Conservation (phyloP, 2,888 invertebrate genomes). For the Sericinus montela region DNA sequence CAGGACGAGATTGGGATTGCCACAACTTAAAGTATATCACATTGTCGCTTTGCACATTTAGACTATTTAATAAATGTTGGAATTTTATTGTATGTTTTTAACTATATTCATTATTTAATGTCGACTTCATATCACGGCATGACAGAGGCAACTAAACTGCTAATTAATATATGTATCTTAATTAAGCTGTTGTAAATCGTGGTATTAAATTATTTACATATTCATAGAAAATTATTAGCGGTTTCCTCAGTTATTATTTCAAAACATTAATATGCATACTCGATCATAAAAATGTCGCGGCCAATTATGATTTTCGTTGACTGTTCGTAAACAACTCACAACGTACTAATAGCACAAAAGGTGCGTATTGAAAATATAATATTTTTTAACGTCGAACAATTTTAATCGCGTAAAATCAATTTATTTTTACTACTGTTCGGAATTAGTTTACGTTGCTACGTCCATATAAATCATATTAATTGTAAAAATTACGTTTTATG, state of each 20-base stretch:
- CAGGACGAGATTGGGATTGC: too few relatives aligned
- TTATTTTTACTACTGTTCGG: conserved; percentile 19
- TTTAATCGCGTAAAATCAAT: conserved; percentile 17
- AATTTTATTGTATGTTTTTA: too few relatives aligned
- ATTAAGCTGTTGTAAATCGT: conserved; percentile 27
- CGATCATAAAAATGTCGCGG: conserved; percentile 29
- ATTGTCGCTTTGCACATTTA: too few relatives aligned
- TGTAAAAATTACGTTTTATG: conserved; percentile 10
- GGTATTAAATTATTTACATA: conserved; percentile 27
- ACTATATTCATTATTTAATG: too few relatives aligned
- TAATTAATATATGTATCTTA: conserved; percentile 27
- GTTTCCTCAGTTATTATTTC: conserved; percentile 18
- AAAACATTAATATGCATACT: conserved; percentile 19
- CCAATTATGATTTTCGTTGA: conserved; percentile 23
- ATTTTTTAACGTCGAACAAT: conserved; percentile 9
- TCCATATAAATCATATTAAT: conserved; percentile 17
- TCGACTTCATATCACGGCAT: neutral
- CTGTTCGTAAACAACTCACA: neutral
- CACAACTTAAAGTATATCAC: too few relatives aligned
- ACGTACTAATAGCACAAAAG: conserved; percentile 6
- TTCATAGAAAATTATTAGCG: conserved; percentile 20
- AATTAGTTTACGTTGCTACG: conserved; percentile 8
- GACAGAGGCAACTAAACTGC: conserved; percentile 4
- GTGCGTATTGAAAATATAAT: conserved; percentile 11
- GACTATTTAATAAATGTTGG: too few relatives aligned